Evolutionary conservation across 2,113 vertebrate species (phyloP).

Genomic region (Rostratula benghalensis): DNA sequence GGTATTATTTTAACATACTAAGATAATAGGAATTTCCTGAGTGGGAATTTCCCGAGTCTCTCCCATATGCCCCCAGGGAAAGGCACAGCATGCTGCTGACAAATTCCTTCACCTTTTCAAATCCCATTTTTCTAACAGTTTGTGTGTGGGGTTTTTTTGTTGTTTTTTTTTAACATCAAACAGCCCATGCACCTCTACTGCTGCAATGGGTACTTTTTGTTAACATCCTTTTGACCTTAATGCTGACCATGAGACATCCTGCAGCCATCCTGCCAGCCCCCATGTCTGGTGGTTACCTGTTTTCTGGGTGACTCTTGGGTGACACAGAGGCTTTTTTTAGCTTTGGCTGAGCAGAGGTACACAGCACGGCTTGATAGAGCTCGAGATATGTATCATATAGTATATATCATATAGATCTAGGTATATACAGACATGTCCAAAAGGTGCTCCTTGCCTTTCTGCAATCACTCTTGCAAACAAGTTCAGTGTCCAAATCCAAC

Average conservation of each 20-base stretch:
- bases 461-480: not conserved
- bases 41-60: not conserved
- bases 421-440: not conserved
- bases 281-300: not conserved
- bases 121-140: not conserved
- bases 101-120: not conserved
- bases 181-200: rapidly evolving
- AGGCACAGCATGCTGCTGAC: not conserved
- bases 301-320: not conserved
- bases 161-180: not conserved
- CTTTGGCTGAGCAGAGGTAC: not conserved
- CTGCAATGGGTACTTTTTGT: not conserved
- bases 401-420: not conserved
- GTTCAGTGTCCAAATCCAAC: not conserved
- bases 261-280: not conserved
- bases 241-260: not conserved
- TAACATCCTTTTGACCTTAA: not conserved
- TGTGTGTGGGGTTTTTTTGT: not conserved
- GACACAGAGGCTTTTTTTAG: too few relatives aligned
- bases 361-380: not conserved
- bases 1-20: not conserved
- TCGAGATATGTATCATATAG: not conserved
- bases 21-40: not conserved
- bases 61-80: not conserved
- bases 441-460: not conserved